Evolutionary conservation across 2,797 vertebrate species (phyloP).

Genomic region (Meda fulgida): DNA sequence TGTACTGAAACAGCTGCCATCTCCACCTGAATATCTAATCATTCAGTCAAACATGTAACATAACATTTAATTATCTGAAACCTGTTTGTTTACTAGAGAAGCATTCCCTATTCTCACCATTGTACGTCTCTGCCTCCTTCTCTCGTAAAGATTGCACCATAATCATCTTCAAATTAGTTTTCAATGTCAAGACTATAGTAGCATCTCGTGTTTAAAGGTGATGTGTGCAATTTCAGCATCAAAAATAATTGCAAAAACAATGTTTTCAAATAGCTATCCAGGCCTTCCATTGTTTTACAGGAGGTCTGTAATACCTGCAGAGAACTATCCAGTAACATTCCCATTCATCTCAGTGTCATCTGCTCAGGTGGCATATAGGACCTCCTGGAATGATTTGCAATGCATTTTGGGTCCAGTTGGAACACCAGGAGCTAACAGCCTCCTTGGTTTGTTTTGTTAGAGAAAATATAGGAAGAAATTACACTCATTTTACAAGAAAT

Average conservation of each 20-base stretch:
- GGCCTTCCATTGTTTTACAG: background rate
- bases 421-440: background rate
- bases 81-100: background rate
- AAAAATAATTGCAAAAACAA: background rate
- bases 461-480: background rate
- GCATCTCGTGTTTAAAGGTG: background rate
- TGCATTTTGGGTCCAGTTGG: background rate
- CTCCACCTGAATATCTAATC: background rate
- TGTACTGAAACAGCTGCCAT: background rate
- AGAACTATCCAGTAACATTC: background rate
- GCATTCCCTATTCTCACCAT: background rate
- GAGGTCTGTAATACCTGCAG: background rate
- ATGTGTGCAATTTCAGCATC: background rate
- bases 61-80: slow-evolving; percentile 13
- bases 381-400: background rate
- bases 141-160: background rate
- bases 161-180: slow-evolving; percentile 4
- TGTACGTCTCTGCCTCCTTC: background rate
- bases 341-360: background rate
- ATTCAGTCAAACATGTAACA: background rate
- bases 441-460: background rate
- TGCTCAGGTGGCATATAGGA: background rate
- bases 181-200: background rate
- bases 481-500: background rate
- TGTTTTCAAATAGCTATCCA: background rate